phyloP scores from a whole-genome alignment of 92 coral and sea anemone genomes.

The Porites rus region DNA sequence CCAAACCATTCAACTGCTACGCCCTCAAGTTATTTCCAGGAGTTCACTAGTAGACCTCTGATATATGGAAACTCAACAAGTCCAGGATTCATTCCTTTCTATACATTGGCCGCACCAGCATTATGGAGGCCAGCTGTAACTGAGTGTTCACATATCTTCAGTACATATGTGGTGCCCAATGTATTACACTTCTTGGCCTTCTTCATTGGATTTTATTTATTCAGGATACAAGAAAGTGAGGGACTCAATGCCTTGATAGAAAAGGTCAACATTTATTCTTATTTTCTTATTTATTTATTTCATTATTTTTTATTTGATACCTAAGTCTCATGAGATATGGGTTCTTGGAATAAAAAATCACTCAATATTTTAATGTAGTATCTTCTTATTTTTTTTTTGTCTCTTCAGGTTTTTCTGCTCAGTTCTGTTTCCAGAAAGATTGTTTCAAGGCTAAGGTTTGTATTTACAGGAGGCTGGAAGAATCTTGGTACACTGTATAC shows the following conservation, averaged over 20 bases:
- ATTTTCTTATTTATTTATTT: neutral
- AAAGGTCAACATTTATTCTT: conserved; percentile 61
- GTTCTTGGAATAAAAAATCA: neutral
- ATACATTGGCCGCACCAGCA: conserved; percentile 46
- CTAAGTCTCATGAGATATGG: neutral
- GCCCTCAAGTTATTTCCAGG: neutral
- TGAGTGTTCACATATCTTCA: conserved; percentile 91
- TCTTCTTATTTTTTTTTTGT: neutral
- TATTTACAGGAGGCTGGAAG: too few relatives aligned
- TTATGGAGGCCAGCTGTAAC: conserved; percentile 86
- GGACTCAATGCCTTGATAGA: conserved; percentile 92
- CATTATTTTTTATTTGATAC: neutral
- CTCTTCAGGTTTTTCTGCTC: conserved; percentile 88
- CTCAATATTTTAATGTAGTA: neutral
- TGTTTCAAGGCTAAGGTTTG: conserved; percentile 79
- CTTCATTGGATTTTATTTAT: conserved; percentile 86
- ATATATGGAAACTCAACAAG: neutral
- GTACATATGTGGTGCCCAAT: conserved; percentile 90
- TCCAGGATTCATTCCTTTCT: neutral
- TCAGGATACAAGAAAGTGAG: conserved; percentile 90
- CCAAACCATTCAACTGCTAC: conserved; percentile 1
- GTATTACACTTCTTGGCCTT: conserved; percentile 90
- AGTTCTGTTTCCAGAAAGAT: conserved; percentile 83
- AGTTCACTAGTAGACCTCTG: neutral
- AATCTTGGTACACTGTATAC: neutral